Percentiles rank a stretch among this genome's conserved stretches.
phyloP scores from a whole-genome alignment of 2,888 invertebrate species.

The Leptinotarsa haldemani region DNA sequence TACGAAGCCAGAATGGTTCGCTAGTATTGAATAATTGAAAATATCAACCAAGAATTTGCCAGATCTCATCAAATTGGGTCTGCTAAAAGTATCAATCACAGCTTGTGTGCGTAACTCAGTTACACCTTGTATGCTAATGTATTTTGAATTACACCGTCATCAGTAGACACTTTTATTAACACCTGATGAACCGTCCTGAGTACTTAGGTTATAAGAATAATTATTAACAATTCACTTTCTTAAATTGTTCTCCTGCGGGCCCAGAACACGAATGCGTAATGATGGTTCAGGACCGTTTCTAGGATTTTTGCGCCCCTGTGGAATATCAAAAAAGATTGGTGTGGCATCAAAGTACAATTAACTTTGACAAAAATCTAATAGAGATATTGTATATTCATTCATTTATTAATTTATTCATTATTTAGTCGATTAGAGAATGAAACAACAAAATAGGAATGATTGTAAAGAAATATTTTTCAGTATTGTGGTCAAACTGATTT shows the following conservation, averaged over 20 bases:
- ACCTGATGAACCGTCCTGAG: slow-evolving; percentile 11
- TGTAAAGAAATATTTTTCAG: too few relatives aligned
- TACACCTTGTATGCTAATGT: slow-evolving; percentile 16
- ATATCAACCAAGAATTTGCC: background rate
- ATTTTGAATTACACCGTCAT: slow-evolving; percentile 17
- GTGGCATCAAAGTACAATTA: background rate
- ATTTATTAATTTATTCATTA: too few relatives aligned
- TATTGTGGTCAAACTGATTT: too few relatives aligned
- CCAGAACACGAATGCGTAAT: background rate
- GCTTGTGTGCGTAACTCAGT: slow-evolving; percentile 13
- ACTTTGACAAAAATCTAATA: background rate
- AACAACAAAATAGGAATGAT: too few relatives aligned
- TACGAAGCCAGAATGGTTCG: too few relatives aligned
- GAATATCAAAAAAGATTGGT: background rate
- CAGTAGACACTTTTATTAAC: slow-evolving; percentile 20
- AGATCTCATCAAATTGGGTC: background rate
- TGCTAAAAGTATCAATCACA: background rate
- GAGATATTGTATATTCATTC: background rate
- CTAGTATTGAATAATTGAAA: too few relatives aligned
- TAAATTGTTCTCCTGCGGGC: slow-evolving; percentile 17
- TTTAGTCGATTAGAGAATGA: too few relatives aligned
- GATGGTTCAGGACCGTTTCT: background rate
- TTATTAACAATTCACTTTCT: slow-evolving; percentile 18
- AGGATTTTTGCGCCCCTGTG: background rate
- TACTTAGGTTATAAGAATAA: slow-evolving; percentile 14